Percentiles rank a stretch among this genome's conserved stretches.
These are phyloP conservation scores for Aphrophora alni DNA, from an alignment of 2,888 invertebrate genomes.

Conservation along the genomic window DNA sequence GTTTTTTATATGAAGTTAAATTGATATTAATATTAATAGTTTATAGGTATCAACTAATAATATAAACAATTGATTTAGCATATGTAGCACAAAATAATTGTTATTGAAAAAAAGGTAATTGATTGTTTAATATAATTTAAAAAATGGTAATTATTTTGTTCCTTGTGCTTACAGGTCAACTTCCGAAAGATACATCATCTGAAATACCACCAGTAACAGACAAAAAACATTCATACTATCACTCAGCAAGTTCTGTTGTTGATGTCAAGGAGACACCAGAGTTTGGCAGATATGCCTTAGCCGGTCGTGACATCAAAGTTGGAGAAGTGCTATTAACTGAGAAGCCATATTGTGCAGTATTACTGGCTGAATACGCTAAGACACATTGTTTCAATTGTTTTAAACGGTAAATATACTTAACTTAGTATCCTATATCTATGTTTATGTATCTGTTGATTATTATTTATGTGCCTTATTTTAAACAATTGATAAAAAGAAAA, in stretches of 20 bases:
- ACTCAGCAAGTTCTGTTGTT: constrained; percentile 65
- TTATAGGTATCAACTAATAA: no score
- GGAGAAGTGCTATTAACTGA: constrained; percentile 78
- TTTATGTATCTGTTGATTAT: no score
- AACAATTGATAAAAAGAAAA: no score
- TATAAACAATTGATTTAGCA: no score
- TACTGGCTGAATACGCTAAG: constrained; percentile 70
- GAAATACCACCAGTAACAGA: background rate
- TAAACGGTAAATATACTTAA: constrained; percentile 60
- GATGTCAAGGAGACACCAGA: constrained; percentile 66
- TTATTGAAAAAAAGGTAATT: no score
- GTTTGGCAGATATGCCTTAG: constrained; percentile 76
- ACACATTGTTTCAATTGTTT: constrained; percentile 79
- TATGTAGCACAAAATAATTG: no score
- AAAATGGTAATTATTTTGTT: no score
- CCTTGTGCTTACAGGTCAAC: background rate
- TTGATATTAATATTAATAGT: no score
- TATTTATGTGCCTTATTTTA: no score
- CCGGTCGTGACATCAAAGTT: constrained; percentile 70
- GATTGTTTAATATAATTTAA: no score
- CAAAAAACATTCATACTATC: background rate
- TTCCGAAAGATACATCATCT: background rate
- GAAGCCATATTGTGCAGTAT: constrained; percentile 72
- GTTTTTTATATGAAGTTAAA: no score
- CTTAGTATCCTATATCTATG: background rate